A percentile compares a stretch with the other conserved stretches of the same genome.
These are phyloP conservation scores for Radopholus similis DNA, from an alignment of 1,140 invertebrate genomes.

Conservation along the genomic window DNA sequence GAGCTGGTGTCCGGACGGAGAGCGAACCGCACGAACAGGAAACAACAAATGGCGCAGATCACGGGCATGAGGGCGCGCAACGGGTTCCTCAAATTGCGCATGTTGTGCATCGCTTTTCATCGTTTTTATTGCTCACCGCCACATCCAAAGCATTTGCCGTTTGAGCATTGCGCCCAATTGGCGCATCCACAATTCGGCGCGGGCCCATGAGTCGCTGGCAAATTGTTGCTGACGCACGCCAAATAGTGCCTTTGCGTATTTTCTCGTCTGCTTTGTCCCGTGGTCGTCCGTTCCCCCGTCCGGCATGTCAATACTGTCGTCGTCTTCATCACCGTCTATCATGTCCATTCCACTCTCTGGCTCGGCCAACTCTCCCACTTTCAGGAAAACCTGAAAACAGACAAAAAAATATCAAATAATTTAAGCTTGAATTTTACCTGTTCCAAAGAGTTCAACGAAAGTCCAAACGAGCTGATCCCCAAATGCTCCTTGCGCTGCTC, in stretches of 20 bases:
- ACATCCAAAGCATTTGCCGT: conserved; percentile 33
- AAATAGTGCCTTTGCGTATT: background rate
- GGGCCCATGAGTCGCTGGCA: background rate
- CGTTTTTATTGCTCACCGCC: no score
- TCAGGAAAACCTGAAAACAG: conserved; percentile 19
- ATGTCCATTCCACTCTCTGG: no score
- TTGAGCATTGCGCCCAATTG: conserved; percentile 35
- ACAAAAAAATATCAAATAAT: no score
- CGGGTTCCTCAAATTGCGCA: no score
- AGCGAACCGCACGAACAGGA: no score
- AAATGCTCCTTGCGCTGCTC: conserved; percentile 27
- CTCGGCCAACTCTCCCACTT: conserved; percentile 39
- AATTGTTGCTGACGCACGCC: conserved; percentile 1
- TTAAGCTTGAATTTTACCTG: conserved; percentile 47
- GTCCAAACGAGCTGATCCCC: conserved; percentile 37
- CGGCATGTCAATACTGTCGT: background rate
- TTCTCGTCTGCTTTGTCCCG: no score
- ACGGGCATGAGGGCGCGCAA: background rate
- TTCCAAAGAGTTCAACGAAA: conserved; percentile 46
- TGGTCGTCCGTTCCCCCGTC: background rate
- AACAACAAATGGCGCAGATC: background rate
- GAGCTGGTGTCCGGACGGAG: no score
- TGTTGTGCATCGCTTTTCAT: background rate
- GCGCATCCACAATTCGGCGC: conserved; percentile 12
- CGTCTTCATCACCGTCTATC: no score